Evolutionary conservation across 2,888 invertebrate species (phyloP), one percentile per base, ranked within the genome.

Genomic region (Dusona sp.): DNA sequence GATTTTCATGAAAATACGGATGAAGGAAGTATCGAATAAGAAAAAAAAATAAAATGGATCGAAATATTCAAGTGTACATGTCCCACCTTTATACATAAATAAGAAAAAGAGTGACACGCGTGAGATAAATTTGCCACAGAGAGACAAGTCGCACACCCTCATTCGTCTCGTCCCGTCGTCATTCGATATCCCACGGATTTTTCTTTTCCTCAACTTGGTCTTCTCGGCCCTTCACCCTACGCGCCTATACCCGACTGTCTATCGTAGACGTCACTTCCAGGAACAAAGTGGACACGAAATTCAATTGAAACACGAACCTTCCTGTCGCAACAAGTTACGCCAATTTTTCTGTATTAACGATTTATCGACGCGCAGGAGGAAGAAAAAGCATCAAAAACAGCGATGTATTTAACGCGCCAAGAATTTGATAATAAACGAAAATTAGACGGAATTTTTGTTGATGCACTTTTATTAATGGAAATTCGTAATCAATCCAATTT

Each of bases 281-380:
- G 65, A 79, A 86, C 86, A 85, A 85, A 85, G 75, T 86, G 86
- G 82, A 83, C 79, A 65, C 82, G 42, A 80, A 80, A 83, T 83
- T 86, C 75, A 86, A 83, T 85, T 78, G 82, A 83, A 72, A 75
- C 64, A 79, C 85, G 74, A 82, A 54, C 70, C 42, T 70, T 64
- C 57, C 29, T 45, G 73, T 68, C 57, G 57, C 42, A 38, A 57
- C 36, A 74, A 74, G 74, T 68, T 74, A 79, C 74, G 7, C 16
- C 74, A 33, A 29, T 22, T 57, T 64, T 25, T 82, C 38, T 38
- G 54, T 57, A 68, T 51, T 36, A 16, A 36, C 48, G 42, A 72
- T 77, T 77, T 65, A 42, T 64, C 45, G 45, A 29, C 9, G 13
- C 33, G 9, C n/a, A 65, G 29, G 51, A 16, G 25, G 1, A 11